Evolutionary conservation across 1,140 invertebrate genomes (phyloP).

Genomic region (Zaprionus davidi): DNA sequence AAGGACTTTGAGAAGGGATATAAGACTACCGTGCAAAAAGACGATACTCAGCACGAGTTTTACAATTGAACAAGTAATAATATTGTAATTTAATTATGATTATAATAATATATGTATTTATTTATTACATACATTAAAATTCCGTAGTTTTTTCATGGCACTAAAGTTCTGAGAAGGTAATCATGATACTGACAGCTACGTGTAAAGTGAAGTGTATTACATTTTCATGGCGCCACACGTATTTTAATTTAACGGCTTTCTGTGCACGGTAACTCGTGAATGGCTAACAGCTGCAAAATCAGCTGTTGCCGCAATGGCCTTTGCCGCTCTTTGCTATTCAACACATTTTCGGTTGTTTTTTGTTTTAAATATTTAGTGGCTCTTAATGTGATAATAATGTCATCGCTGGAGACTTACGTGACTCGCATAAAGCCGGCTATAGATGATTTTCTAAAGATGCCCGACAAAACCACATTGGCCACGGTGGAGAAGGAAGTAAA

Average conservation of each 20-base stretch:
- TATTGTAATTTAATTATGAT: background rate
- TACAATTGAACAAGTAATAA: slow-evolving; percentile 93
- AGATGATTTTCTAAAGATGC: slow-evolving; percentile 65
- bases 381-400: slow-evolving; percentile 49
- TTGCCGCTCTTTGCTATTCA: slow-evolving; percentile 32
- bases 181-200: background rate
- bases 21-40: slow-evolving; percentile 99
- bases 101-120: background rate
- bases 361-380: slow-evolving; percentile 4
- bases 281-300: slow-evolving; percentile 15
- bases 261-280: slow-evolving; percentile 12
- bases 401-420: slow-evolving; percentile 73
- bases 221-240: background rate
- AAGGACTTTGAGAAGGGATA: slow-evolving; percentile 99
- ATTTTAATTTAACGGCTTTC: slow-evolving; percentile 16
- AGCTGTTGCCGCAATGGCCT: slow-evolving; percentile 45
- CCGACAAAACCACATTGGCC: slow-evolving; percentile 55
- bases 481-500: slow-evolving; percentile 60
- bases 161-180: background rate
- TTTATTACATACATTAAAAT: background rate
- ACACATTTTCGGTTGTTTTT: slow-evolving; percentile 10
- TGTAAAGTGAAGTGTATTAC: background rate
- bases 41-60: slow-evolving; percentile 99
- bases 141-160: background rate
- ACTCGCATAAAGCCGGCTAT: slow-evolving; percentile 83